A percentile compares a stretch with the other conserved stretches of the same genome.
Conservation (phyloP, 2,113 vertebrate species). For the Panurus biarmicus region DNA sequence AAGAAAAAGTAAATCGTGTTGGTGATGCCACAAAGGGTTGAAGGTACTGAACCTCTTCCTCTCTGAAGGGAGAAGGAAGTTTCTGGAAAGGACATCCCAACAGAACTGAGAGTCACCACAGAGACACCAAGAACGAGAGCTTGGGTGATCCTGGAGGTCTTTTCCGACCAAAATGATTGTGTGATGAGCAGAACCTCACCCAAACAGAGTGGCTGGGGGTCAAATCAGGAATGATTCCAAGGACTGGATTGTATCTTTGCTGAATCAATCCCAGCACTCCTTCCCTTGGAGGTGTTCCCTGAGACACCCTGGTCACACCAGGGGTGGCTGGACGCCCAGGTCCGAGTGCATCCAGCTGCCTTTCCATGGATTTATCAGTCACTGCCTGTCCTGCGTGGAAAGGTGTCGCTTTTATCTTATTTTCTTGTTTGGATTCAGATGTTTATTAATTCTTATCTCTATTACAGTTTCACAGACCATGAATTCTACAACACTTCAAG, state of each 20-base stretch:
- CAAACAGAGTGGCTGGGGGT: rapidly evolving
- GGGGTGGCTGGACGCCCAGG: background rate
- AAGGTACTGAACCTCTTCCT: background rate
- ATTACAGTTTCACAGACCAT: too few species aligned
- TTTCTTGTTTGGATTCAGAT: too few species aligned
- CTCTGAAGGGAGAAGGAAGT: background rate
- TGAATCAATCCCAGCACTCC: background rate
- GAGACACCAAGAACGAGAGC: background rate
- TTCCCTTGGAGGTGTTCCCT: background rate
- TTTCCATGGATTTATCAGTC: background rate
- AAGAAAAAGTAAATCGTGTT: background rate
- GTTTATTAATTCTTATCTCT: too few species aligned
- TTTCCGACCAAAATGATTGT: background rate
- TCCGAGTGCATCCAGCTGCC: background rate
- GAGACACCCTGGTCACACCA: rapidly evolving
- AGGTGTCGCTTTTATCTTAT: too few species aligned
- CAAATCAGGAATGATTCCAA: rapidly evolving
- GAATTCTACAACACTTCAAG: too few species aligned
- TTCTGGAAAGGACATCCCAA: background rate
- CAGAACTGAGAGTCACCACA: background rate
- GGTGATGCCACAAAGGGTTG: background rate
- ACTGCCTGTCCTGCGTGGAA: too few species aligned
- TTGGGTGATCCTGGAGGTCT: background rate
- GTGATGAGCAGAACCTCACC: background rate
- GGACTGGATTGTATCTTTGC: rapidly evolving